These are phyloP conservation scores for Monochamus alternatus DNA, from an alignment of 2,888 invertebrate species.

Conservation along the genomic window DNA sequence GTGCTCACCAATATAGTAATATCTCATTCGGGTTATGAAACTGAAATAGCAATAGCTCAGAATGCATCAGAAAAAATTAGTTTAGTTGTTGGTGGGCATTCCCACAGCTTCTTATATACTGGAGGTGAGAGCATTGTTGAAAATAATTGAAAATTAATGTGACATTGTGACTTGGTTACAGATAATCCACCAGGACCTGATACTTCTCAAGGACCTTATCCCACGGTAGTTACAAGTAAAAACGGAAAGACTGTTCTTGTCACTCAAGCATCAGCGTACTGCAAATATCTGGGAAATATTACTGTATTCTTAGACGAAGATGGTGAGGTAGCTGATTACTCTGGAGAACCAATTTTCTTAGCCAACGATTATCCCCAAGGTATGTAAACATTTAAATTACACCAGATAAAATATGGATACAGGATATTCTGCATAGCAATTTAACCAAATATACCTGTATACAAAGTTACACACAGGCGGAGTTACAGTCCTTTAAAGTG, in stretches of 20 bases:
- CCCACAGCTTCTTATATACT: slow-evolving; percentile 85
- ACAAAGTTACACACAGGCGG: no score
- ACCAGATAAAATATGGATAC: no score
- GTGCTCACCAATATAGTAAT: slow-evolving; percentile 86
- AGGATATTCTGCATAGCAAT: no score
- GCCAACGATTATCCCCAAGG: slow-evolving; percentile 51
- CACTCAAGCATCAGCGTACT: slow-evolving; percentile 82
- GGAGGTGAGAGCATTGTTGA: slow-evolving; percentile 60
- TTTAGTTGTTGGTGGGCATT: slow-evolving; percentile 89
- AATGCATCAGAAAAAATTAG: slow-evolving; percentile 80
- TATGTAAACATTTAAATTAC: slow-evolving; percentile 17
- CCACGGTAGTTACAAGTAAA: slow-evolving; percentile 77
- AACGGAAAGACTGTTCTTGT: slow-evolving; percentile 76
- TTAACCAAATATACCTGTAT: no score
- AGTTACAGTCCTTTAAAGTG: no score
- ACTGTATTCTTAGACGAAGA: slow-evolving; percentile 80
- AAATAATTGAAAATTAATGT: background rate
- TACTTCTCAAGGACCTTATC: slow-evolving; percentile 78
- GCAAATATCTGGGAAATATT: slow-evolving; percentile 85
- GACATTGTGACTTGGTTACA: slow-evolving; percentile 40
- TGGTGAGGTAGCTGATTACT: slow-evolving; percentile 78
- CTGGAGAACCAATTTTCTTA: slow-evolving; percentile 80
- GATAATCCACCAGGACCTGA: slow-evolving; percentile 72
- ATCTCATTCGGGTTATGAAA: slow-evolving; percentile 86
- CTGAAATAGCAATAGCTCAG: slow-evolving; percentile 79